A percentile compares a stretch with the other conserved stretches of the same genome.
phyloP scores from a whole-genome alignment of 1,140 invertebrate species.

The Lordiphosa mommai region DNA sequence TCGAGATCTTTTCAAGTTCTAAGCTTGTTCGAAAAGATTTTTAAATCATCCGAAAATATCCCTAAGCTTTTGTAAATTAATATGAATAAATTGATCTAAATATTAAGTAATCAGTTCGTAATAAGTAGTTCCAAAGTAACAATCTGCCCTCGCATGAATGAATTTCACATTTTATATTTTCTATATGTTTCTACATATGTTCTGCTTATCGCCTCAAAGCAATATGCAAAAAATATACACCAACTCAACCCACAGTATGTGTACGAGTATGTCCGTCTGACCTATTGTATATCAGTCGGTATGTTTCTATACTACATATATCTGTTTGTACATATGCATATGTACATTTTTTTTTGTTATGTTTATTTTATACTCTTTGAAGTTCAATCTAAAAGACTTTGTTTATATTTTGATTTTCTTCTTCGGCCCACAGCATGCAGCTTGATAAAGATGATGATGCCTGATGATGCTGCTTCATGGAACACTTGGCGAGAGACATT shows the following conservation, averaged over 20 bases:
- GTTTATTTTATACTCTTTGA: conserved; percentile 15
- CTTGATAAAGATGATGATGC: conserved; percentile 6
- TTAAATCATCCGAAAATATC: too few species aligned
- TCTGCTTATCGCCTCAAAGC: conserved; percentile 49
- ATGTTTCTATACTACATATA: conserved; percentile 4
- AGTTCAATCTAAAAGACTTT: conserved; percentile 45
- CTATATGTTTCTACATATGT: conserved; percentile 29
- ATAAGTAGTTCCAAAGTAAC: background rate
- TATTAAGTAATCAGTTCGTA: too few species aligned
- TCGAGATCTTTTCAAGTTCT: too few species aligned
- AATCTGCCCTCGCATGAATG: conserved; percentile 9
- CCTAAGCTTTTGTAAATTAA: too few species aligned
- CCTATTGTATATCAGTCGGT: conserved; percentile 17
- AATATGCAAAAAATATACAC: conserved; percentile 52
- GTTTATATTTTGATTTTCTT: conserved; percentile 53
- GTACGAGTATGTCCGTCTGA: conserved; percentile 14
- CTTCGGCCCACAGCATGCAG: conserved; percentile 3
- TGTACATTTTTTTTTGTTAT: conserved; percentile 2
- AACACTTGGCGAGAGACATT: conserved; percentile 19
- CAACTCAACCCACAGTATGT: background rate
- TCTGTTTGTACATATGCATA: background rate
- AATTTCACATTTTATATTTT: conserved; percentile 37
- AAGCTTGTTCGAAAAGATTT: too few species aligned
- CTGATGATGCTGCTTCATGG: too few species aligned
- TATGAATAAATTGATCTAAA: too few species aligned